Evolutionary conservation across 2,888 invertebrate genomes (phyloP), one percentile per base, ranked within the genome.

Genomic region (Seira sanloemensis): DNA sequence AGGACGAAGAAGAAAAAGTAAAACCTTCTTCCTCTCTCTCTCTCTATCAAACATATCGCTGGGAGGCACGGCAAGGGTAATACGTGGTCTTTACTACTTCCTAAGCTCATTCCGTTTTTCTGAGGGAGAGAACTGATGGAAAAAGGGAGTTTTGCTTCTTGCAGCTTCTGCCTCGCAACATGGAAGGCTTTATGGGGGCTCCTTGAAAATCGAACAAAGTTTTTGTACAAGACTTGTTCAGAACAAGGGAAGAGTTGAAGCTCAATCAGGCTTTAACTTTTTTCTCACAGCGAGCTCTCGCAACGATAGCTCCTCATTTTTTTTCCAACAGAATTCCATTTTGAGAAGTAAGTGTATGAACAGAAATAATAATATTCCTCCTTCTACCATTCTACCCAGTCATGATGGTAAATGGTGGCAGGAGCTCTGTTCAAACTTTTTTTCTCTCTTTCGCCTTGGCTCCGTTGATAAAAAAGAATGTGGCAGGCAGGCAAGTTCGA

Each of bases 121-220:
- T 18, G n/a, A n/a, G 58, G 58, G n/a, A 18, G n/a, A 58, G n/a
- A n/a, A n/a, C n/a, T n/a, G n/a, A n/a, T n/a, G n/a, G n/a, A n/a
- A n/a, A 58, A 58, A n/a, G n/a, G n/a, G n/a, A 58, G 58, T 58
- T 58, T 58, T 58, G 2, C 9, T 58, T 58, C n/a, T n/a, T 58
- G 58, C 58, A 58, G 58, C n/a, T 16, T 4, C 18, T 16, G 58
- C 58, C n/a, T n/a, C 7, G n/a, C 7, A 58, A 18, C 58, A 58
- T 58, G n/a, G n/a, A 58, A 58, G n/a, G 37, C n/a, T n/a, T n/a
- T n/a, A n/a, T n/a, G n/a, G n/a, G 12, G 12, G 12, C 7, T 12
- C 37, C 12, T 37, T 37, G 12, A 37, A 37, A 37, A 37, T 37
- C 37, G 37, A 37, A 37, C 37, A 5, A 37, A 37, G 37, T 37